phyloP scores from a whole-genome alignment of 2,113 vertebrate species.

The Aspidoscelis tigris region DNA sequence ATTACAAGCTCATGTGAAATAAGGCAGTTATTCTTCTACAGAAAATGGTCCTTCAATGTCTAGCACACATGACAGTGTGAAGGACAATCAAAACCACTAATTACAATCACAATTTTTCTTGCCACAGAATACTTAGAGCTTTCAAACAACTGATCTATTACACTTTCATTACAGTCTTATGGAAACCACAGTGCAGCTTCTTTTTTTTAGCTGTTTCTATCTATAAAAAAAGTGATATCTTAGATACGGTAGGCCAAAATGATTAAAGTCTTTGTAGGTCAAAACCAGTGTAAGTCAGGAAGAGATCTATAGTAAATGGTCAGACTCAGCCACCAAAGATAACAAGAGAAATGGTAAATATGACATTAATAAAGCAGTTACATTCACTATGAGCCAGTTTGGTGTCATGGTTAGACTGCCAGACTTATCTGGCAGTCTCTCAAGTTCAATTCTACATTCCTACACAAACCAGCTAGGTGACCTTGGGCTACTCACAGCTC shows the following conservation, averaged over 20 bases:
- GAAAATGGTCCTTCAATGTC: constrained; percentile 18
- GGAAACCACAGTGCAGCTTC: background rate
- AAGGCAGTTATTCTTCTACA: constrained; percentile 7
- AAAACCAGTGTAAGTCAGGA: background rate
- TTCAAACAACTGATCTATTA: background rate
- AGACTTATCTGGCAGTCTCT: too few species aligned
- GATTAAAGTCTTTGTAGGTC: background rate
- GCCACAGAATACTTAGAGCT: constrained; percentile 1
- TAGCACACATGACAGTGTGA: background rate
- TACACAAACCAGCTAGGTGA: too few species aligned
- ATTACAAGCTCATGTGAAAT: constrained; percentile 17
- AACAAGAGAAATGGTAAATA: background rate
- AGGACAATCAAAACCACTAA: background rate
- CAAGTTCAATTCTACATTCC: too few species aligned
- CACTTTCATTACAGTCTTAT: background rate
- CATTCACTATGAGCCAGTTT: background rate
- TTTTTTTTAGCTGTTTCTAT: background rate
- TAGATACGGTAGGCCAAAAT: background rate
- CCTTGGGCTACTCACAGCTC: too few species aligned
- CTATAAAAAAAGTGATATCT: background rate
- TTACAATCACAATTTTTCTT: background rate
- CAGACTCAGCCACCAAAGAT: background rate
- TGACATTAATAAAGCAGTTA: background rate
- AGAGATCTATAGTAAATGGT: background rate
- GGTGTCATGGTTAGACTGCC: too few species aligned